These are phyloP conservation scores for Brotogeris chrysoptera DNA, from an alignment of 2,797 vertebrate genomes.

Conservation along the genomic window DNA sequence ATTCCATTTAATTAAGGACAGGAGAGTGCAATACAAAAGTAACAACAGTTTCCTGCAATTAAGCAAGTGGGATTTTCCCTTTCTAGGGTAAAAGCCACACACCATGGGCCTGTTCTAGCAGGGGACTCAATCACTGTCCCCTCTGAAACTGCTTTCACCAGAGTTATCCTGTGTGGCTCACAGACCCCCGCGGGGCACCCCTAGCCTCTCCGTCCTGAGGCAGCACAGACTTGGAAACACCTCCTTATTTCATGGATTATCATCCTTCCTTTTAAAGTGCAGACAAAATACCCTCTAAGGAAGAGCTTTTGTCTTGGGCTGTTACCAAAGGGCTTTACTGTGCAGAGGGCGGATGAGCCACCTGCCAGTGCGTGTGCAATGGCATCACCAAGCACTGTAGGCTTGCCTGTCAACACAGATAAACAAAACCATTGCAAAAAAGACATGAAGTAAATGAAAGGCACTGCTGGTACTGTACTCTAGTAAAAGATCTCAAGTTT, in stretches of 20 bases:
- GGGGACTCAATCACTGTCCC: background rate
- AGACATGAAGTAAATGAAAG: background rate
- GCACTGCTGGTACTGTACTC: rapidly evolving
- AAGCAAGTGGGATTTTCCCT: background rate
- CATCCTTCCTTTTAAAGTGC: background rate
- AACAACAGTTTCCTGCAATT: background rate
- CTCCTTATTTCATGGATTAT: background rate
- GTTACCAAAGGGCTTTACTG: background rate
- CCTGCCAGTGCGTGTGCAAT: background rate
- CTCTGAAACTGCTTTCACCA: background rate
- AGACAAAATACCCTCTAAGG: background rate
- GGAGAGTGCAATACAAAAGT: background rate
- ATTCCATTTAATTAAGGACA: background rate
- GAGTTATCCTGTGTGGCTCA: rapidly evolving
- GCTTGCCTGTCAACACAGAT: background rate
- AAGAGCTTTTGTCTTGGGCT: background rate
- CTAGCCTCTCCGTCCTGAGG: background rate
- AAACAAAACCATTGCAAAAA: background rate
- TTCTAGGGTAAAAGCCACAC: background rate
- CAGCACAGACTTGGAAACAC: background rate
- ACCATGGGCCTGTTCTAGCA: background rate
- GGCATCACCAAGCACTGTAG: background rate
- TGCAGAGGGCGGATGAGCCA: background rate
- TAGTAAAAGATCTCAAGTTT: background rate
- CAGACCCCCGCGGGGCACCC: background rate